phyloP scores from a whole-genome alignment of 1,140 invertebrate genomes.

The Pristionchus pacificus region DNA sequence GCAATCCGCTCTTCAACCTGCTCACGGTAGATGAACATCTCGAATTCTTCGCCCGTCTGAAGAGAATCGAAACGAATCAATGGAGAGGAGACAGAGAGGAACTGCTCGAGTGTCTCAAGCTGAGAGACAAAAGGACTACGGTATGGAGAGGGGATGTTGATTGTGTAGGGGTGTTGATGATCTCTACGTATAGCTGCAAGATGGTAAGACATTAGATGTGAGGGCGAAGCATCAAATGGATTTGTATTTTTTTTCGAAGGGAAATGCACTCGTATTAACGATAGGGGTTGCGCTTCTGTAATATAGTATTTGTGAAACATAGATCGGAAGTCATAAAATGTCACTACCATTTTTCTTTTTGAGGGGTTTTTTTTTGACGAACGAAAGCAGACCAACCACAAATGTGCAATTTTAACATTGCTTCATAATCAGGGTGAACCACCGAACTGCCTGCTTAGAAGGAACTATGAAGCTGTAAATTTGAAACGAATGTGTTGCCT shows the following conservation, averaged over 20 bases:
- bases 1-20: slow-evolving; percentile 28
- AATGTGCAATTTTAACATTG: background rate
- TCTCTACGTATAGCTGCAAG: too few relatives aligned
- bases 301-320: too few relatives aligned
- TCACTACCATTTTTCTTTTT: too few relatives aligned
- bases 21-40: slow-evolving; percentile 34
- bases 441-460: too few relatives aligned
- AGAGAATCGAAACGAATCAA: slow-evolving; percentile 31
- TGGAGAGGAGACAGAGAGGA: slow-evolving; percentile 19
- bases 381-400: background rate
- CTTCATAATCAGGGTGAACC: background rate
- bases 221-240: too few relatives aligned
- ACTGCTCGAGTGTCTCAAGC: slow-evolving; percentile 13
- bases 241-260: too few relatives aligned
- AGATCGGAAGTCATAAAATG: too few relatives aligned
- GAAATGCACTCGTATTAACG: too few relatives aligned
- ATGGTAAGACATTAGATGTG: too few relatives aligned
- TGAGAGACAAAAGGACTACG: slow-evolving; percentile 22
- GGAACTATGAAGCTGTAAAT: too few relatives aligned
- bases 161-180: too few relatives aligned
- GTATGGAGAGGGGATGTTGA: slow-evolving; percentile 16
- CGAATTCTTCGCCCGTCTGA: slow-evolving; percentile 24
- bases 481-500: background rate
- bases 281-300: too few relatives aligned
- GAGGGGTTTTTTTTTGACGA: background rate